Base-by-base conservation (phyloP, 2,113 vertebrate species). In the Bolborhynchus lineola region DNA sequence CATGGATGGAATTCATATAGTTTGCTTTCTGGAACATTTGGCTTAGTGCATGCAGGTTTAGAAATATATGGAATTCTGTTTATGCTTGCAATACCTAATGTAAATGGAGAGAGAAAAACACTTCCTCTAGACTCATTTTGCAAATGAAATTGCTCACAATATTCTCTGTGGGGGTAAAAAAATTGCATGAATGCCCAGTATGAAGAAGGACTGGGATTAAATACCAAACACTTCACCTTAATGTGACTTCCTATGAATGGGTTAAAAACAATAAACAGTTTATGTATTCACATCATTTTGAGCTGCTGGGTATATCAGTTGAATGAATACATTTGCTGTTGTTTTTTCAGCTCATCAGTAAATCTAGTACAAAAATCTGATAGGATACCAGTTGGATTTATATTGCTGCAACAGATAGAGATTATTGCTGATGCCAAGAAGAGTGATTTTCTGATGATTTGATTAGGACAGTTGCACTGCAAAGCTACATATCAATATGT, bases 401-500 rank as follows among this genome's bases (percentile, higher is more conserved):
- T 94, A 96, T 96, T 95, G 69, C 72, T 90, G 88, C 82, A 93
- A 79, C 82, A 96, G 69, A 93, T 12, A 96, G 60, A 93, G 82
- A 82, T 96, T 88, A 94, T 96, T 97, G 88, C 69, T 71, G 91
- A 87, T 87, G 84, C 89, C 91, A 88, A 75, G 63, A 95, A 62
- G 85, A 85, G 89, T 85, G 82, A 86, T 96, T 90, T 95, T 92
- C 80, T 84, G 49, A 67, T 95, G 85, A 96, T 95, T 95, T 95
- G 86, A 94, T 94, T 93, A 96, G 94, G 86, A 92, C 29, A 79
- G 69, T 85, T 70, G 65, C 82, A 84, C 59, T 52, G 41, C 35
- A 95, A 94, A 94, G 68, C 37, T 70, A 74, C 23, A 35, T 75
- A 80, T 78, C 91, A 80, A 86, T 79, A 55, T 37, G 63, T 55